Evolutionary conservation across 2,888 invertebrate genomes (phyloP), one percentile per base, ranked within the genome.

Genomic region (Branchellion lobata): DNA sequence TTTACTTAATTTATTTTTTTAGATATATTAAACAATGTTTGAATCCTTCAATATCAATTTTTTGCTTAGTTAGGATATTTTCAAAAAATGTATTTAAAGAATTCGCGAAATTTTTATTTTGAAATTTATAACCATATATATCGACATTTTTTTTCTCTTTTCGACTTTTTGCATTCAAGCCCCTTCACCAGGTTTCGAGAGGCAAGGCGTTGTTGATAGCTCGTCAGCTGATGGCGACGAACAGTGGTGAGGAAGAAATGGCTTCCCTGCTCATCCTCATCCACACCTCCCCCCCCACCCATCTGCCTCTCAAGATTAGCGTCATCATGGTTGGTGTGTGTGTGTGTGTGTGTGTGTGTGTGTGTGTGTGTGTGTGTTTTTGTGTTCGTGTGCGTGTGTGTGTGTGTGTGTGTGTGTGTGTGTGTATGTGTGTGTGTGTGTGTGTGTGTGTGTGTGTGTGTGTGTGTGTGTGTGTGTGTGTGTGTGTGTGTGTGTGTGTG

Each of bases 191-290:
- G 14, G 80, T 31, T 81, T 81, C 79, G 31, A 91, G 96, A 71
- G 91, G 91, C 84, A 92, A 92, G 85, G 93, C 94, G 47, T 90
- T 96, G 83, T 93, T 91, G 82, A 86, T 87, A 40, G 86, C 88
- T 31, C 86, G 87, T 81, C 87, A 87, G 83, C 83, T 88, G 76
- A 85, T 88, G 61, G 84, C 87, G 79, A 94, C 94, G 74, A 92
- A 93, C 47, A 96, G 95, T 0, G 96, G 96, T 0, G 97, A 97
- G 85, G 97, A 97, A 84, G 96, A 97, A 84, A 95, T 97, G 95
- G 92, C 93, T 0, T 93, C 94, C 27, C 89, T 97, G 80, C 90
- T 97, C 29, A 94, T 93, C 69, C 92, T 95, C 29, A 93, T 97
- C 91, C 96, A 96, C 89, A 93, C 94, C 3, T 93, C 95, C 1